Base-by-base conservation (phyloP, 2,888 invertebrate species). In the Microdon myrmicae region DNA sequence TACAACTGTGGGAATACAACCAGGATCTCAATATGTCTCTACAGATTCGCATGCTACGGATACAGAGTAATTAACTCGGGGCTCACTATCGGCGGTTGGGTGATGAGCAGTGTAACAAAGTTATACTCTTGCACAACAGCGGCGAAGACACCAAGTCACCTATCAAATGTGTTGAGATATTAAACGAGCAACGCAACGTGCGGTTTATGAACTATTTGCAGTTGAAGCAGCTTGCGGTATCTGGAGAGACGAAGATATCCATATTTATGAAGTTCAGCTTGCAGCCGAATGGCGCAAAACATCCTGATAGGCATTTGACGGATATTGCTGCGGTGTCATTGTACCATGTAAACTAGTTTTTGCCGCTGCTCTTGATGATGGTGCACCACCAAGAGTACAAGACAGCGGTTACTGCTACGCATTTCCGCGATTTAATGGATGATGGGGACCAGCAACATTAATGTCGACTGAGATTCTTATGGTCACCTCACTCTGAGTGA, bases 141-240 rank as follows among this genome's bases (percentile, higher is more conserved):
- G 38, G 25, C 31, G 10, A 28, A 23, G 32, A 31, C 22, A 19
- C 37, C 48, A n/a, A n/a, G n/a, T n/a, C n/a, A n/a, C n/a, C n/a
- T n/a, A n/a, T n/a, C n/a, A n/a, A n/a, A n/a, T n/a, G n/a, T n/a
- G n/a, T 26, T 34, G 12, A 64, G 51, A 64, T 64, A 43, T 64
- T 58, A 64, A n/a, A n/a, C n/a, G n/a, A n/a, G n/a, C n/a, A n/a
- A n/a, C n/a, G n/a, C 58, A 51, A 58, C 58, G 58, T 64, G 64
- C 64, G 58, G 64, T 64, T 64, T 64, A 58, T 64, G 64, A 64
- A 58, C 64, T 64, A 64, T 64, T 64, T 64, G 51, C 45, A 39
- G 56, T 56, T 64, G 39, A 44, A 38, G 45, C 44, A 38, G 45
- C 44, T 17, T 6, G 38, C 38, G 23, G 43, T 48, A 56, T 55